Evolutionary conservation across 2,888 invertebrate species (phyloP).

Genomic region (Dicyrtomina minuta): DNA sequence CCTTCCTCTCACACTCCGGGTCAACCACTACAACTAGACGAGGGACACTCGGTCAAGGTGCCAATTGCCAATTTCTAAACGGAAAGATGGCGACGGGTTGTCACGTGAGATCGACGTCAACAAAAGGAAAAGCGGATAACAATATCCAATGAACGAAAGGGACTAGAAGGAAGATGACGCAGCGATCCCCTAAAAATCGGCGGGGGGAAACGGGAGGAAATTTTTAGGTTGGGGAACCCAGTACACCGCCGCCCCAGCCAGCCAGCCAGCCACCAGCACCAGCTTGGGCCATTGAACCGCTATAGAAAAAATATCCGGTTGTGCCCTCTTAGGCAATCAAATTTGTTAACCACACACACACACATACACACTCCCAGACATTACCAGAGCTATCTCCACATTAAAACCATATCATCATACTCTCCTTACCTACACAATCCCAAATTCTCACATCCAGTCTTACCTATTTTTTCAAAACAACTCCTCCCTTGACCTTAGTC

Average conservation of each 20-base stretch:
- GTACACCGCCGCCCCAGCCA: constrained; percentile 11
- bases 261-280: neutral
- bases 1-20: constrained; percentile 31
- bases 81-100: constrained; percentile 64
- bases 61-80: constrained; percentile 30
- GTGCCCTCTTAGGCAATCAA: constrained; percentile 26
- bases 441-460: neutral
- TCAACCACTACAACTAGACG: constrained; percentile 5
- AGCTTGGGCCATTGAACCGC: constrained; percentile 25
- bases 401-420: neutral
- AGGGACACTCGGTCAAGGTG: constrained; percentile 39
- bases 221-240: constrained; percentile 17
- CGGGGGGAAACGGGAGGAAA: constrained; percentile 25
- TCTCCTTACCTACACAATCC: neutral
- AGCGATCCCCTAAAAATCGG: constrained; percentile 23
- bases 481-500: too few species aligned
- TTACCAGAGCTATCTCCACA: neutral
- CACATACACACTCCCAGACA: neutral
- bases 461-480: too few species aligned
- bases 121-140: constrained; percentile 36
- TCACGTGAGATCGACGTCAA: constrained; percentile 59
- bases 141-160: constrained; percentile 28
- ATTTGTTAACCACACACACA: constrained; percentile 12
- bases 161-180: constrained; percentile 12
- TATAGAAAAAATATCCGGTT: constrained; percentile 23